Conservation (phyloP, 1,140 invertebrate genomes). For the Venturia canescens region DNA sequence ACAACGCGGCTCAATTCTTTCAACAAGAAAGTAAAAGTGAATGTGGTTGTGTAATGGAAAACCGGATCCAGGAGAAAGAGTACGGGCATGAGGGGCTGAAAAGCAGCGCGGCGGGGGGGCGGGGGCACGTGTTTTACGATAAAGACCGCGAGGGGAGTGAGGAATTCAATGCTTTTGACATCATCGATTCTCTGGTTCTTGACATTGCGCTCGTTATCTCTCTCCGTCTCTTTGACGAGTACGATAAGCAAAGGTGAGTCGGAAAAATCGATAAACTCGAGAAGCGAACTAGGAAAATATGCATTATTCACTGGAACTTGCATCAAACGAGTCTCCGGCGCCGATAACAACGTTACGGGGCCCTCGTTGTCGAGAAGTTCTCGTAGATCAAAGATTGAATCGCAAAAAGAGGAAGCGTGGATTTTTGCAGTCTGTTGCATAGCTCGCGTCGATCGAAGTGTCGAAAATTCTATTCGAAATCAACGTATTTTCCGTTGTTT, state of each 20-base stretch:
- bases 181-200: slow-evolving; percentile 12
- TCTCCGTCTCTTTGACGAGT: background rate
- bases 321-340: too few relatives aligned
- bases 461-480: too few relatives aligned
- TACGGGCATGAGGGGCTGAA: background rate
- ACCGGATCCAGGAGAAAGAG: slow-evolving; percentile 44
- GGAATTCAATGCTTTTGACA: background rate
- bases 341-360: too few relatives aligned
- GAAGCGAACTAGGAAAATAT: too few relatives aligned
- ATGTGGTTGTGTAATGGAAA: slow-evolving; percentile 47
- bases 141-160: background rate
- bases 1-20: slow-evolving; percentile 37
- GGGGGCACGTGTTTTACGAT: background rate
- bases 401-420: too few relatives aligned
- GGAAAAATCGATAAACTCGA: too few relatives aligned
- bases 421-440: too few relatives aligned
- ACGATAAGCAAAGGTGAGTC: too few relatives aligned
- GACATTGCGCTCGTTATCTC: slow-evolving; percentile 12
- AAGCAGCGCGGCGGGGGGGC: background rate
- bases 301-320: too few relatives aligned
- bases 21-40: slow-evolving; percentile 49
- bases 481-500: too few relatives aligned
- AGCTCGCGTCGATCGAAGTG: too few relatives aligned
- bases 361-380: background rate
- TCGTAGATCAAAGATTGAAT: background rate